Evolutionary conservation across 2,113 vertebrate species (phyloP).

Genomic region (Campylorhamphus procurvoides): DNA sequence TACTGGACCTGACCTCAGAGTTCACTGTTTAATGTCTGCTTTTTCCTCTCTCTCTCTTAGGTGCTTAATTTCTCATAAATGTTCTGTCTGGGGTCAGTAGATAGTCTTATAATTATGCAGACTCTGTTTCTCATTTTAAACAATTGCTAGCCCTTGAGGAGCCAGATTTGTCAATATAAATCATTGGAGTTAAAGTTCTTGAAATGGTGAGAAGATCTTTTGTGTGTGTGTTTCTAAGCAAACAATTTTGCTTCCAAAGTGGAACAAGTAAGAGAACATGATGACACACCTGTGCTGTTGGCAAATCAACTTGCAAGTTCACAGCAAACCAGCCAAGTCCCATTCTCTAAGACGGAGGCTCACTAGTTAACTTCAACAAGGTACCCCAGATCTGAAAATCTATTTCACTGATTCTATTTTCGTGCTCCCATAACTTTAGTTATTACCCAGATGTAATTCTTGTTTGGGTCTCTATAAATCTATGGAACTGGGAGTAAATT

Average conservation of each 20-base stretch:
- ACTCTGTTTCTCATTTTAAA: not conserved
- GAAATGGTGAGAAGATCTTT: not conserved
- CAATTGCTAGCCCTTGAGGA: not conserved
- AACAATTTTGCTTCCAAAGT: not conserved
- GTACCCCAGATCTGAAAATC: not conserved
- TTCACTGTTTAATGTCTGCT: not conserved
- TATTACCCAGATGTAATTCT: not conserved
- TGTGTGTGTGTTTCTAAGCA: not conserved
- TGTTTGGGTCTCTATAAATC: not conserved
- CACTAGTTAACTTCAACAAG: not conserved
- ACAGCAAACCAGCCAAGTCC: not conserved
- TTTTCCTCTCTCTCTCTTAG: not conserved
- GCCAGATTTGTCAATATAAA: constrained; percentile 26
- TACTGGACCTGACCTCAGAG: not conserved
- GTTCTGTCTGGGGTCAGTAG: not conserved
- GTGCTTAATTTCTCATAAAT: constrained; percentile 17
- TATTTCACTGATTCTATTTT: not conserved
- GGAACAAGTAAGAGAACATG: not conserved
- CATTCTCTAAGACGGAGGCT: not conserved
- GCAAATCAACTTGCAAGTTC: not conserved
- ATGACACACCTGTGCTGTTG: not conserved
- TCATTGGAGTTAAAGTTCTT: not conserved
- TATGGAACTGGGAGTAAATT: not conserved
- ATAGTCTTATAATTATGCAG: not conserved
- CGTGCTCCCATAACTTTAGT: not conserved